Percentiles rank a stretch among this genome's conserved stretches.
phyloP scores from a whole-genome alignment of 2,888 invertebrate genomes.

The Pardosa pseudoannulata region DNA sequence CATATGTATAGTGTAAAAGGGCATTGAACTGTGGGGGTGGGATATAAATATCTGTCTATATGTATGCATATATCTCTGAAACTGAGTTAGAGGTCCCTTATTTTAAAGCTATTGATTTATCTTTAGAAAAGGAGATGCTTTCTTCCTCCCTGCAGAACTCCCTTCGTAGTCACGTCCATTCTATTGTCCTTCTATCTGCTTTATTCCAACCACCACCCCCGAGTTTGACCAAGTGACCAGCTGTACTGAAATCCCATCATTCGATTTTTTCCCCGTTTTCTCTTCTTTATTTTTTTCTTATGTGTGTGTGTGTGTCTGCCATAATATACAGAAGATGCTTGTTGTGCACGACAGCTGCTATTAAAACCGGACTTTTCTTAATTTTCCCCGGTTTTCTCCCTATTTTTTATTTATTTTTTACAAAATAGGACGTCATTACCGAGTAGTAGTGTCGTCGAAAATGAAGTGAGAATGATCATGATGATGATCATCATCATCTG shows the following conservation, averaged over 20 bases:
- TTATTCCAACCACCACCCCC: neutral
- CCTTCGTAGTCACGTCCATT: conserved; percentile 26
- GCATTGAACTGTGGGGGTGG: conserved; percentile 59
- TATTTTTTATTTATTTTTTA: neutral
- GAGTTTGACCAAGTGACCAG: conserved; percentile 52
- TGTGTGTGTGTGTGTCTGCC: neutral
- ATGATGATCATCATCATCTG: conserved; percentile 32
- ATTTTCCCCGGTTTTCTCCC: conserved; percentile 31
- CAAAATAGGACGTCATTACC: conserved; percentile 57
- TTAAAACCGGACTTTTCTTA: conserved; percentile 39
- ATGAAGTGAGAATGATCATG: conserved; percentile 25
- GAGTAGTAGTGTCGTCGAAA: conserved; percentile 38
- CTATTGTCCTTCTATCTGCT: neutral
- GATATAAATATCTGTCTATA: neutral
- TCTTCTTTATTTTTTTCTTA: no score
- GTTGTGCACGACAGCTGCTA: conserved; percentile 44
- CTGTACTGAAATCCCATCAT: conserved; percentile 32
- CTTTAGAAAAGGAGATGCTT: neutral
- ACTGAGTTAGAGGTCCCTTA: conserved; percentile 3
- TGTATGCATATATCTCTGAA: conserved; percentile 3
- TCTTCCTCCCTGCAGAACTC: neutral
- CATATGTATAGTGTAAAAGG: conserved; percentile 36
- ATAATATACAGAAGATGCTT: neutral
- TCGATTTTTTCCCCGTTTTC: neutral
- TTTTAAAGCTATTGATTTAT: conserved; percentile 22